Base-by-base conservation (phyloP, 2,888 invertebrate species). In the Pterostichus niger region DNA sequence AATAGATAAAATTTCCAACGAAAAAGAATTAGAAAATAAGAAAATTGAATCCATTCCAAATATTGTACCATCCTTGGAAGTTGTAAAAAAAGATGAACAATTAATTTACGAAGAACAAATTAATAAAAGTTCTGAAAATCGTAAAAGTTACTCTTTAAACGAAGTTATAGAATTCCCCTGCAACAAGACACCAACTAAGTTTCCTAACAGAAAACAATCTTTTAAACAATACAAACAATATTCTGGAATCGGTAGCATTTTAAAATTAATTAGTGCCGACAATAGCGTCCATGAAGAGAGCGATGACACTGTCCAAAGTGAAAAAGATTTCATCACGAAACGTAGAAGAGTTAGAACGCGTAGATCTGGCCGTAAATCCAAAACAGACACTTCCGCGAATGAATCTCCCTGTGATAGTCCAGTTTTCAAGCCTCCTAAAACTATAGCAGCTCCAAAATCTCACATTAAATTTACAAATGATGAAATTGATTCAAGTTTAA, bases 381-480 rank as follows among this genome's bases (percentile, higher is more conserved):
- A 75, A 13, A 35, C 31, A 68, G 56, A 80, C 13, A 11, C 15
- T 44, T 9, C 11, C 24, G 61, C 46, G 40, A 49, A 35, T 11
- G 61, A 49, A 33, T 46, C 46, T n/a, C 44, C 9, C 7, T 33
- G n/a, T 40, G 35, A 31, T 9, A 31, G 54, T 33, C 33, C 44
- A 7, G 56, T 46, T 10, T 82, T 82, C 24, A 54, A 33, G 7
- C 82, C 82, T 0, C 82, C 75, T 6, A 82, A 61, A 75, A 59
- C 82, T 6, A 24, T 44, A 6, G 82, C 82, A 10, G 75, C 75
- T n/a, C 82, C 82, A 9, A 59, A 52, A 59, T 59, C 17, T 10
- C 82, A 82, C 11, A 82, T 82, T 44, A 82, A 82, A 59, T 82
- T 82, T 35, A 49, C 56, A 17, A 24, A 81, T 4, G 56, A 54